phyloP scores from a whole-genome alignment of 2,888 invertebrate genomes.

The Amorpha juglandis region DNA sequence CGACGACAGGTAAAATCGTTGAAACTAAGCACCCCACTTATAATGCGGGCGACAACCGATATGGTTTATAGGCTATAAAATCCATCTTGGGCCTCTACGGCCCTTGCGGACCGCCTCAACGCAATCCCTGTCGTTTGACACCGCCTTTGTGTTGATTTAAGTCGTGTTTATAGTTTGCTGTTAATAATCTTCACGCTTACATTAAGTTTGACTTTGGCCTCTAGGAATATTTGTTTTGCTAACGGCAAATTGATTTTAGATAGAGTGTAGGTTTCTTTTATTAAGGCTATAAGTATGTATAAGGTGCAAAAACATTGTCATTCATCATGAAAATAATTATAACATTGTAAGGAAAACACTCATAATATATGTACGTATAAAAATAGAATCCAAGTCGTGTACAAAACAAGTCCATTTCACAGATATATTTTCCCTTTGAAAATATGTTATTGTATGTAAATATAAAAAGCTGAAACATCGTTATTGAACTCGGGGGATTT shows the following conservation, averaged over 20 bases:
- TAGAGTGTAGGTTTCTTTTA: no score
- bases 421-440: background rate
- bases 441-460: no score
- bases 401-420: no score
- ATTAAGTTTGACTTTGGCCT: background rate
- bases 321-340: no score
- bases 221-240: background rate
- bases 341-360: no score
- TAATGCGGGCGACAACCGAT: constrained; percentile 48
- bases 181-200: background rate
- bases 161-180: constrained; percentile 16
- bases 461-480: no score
- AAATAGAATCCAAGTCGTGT: no score
- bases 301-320: no score
- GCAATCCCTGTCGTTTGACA: constrained; percentile 50
- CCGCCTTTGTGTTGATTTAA: constrained; percentile 32
- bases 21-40: constrained; percentile 37
- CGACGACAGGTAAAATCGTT: constrained; percentile 3
- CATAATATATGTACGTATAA: no score
- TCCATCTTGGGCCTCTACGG: constrained; percentile 38
- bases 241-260: no score
- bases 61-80: constrained; percentile 58
- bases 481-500: no score
- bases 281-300: no score
- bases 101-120: constrained; percentile 42